Percentiles rank a stretch among this genome's conserved stretches.
Conservation (phyloP, 2,113 vertebrate species). For the Copsychus sechellarum region DNA sequence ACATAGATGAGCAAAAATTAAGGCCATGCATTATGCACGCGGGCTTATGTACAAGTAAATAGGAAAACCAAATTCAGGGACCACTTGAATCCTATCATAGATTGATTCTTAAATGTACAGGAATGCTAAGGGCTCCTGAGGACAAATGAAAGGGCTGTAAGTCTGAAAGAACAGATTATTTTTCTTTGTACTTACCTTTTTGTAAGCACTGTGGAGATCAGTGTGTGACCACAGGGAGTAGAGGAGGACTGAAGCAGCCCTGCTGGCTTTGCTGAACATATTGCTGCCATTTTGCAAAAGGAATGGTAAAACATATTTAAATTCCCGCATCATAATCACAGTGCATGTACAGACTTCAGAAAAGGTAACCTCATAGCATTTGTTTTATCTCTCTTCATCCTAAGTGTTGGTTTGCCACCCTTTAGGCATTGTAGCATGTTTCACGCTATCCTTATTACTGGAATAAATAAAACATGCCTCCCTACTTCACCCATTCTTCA, state of each 20-base stretch:
- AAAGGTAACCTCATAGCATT: background rate
- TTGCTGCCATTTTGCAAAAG: constrained; percentile 56
- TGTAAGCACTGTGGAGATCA: constrained; percentile 81
- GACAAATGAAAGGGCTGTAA: background rate
- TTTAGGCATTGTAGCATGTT: background rate
- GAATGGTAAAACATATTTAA: background rate
- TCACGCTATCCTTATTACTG: background rate
- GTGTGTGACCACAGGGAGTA: constrained; percentile 85
- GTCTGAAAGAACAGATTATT: background rate
- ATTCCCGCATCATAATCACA: background rate
- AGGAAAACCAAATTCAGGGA: background rate
- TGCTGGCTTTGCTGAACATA: constrained; percentile 73
- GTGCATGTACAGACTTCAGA: background rate
- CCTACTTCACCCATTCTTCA: background rate
- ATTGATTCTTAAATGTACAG: background rate
- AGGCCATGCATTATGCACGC: background rate
- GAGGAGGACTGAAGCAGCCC: constrained; percentile 84
- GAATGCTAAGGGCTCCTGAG: background rate
- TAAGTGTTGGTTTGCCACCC: background rate
- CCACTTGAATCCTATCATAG: background rate
- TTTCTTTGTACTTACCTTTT: constrained; percentile 76
- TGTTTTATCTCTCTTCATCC: background rate
- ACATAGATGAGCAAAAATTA: background rate
- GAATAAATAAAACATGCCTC: background rate
- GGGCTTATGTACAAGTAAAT: background rate